Base-by-base conservation (phyloP, 2,888 invertebrate genomes). In the Stenichneumon culpator region DNA sequence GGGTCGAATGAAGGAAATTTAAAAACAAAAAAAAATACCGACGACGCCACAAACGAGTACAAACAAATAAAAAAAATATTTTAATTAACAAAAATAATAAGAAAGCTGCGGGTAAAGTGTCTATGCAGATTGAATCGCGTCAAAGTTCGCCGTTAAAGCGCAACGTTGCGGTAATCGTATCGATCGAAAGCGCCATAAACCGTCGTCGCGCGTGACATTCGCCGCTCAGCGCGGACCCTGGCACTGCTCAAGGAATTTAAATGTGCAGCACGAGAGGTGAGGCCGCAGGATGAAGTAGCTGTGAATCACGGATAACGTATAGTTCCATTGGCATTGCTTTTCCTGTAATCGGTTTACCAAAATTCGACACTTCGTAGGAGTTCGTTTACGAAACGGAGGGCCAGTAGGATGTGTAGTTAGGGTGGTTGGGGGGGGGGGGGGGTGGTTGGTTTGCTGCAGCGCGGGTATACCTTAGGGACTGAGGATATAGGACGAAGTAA, bases 241-340 rank as follows among this genome's bases (percentile, higher is more conserved):
- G 84, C 86, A 68, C 77, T 86, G 84, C 78, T 84, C 87, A 88
- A 89, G 87, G 87, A 89, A 86, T 83, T 89, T 88, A 88, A 89
- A 89, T 89, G 89, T 86, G 83, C 86, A 87, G 79, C 87, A 87
- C 85, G 86, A 89, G 86, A 89, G 89, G 89, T 89, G 75, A 88
- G 57, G 22, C 63, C 44, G 60, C 60, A 6, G 44, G 28, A 63
- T 63, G 44, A 50, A 74, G n/a, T 60, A 60, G 19, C 63, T 28
- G 6, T 3, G 32, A 65, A 28, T 14, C n/a, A 25, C 19, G 28
- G 3, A 44, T 3, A 4, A 14, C 11, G 14, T 57, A 9, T 57
- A 25, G 25, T 25, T 11, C 57, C 19, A 22, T 57, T 0, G 14
- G 4, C 7, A 57, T 78, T 82, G 70, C 57, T 36, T 25, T 25